Base-by-base conservation (phyloP, 2,888 invertebrate species). In the Nematopogon swammerdamellus region DNA sequence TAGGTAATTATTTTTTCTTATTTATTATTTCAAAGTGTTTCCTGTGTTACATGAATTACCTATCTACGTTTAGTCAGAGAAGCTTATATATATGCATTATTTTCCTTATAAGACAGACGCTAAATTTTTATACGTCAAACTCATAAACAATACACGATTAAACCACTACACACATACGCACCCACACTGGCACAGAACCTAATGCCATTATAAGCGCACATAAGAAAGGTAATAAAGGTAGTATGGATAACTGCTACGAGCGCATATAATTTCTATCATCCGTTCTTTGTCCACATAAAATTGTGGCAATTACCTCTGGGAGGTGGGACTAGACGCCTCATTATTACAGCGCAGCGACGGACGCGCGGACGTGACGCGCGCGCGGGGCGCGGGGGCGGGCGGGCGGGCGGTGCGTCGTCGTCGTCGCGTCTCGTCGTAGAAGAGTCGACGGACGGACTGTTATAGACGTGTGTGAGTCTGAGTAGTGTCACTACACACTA, bases 21-120 rank as follows among this genome's bases (percentile, higher is more conserved):
- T n/a, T n/a, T n/a, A n/a, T n/a, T n/a, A n/a, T n/a, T n/a, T n/a
- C n/a, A n/a, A n/a, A n/a, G n/a, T n/a, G n/a, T n/a, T n/a, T n/a
- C n/a, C n/a, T n/a, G n/a, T n/a, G n/a, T n/a, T n/a, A n/a, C n/a
- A n/a, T n/a, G n/a, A n/a, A n/a, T n/a, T n/a, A n/a, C n/a, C n/a
- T n/a, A n/a, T n/a, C n/a, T n/a, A n/a, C n/a, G n/a, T n/a, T n/a
- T n/a, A n/a, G n/a, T n/a, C n/a, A n/a, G n/a, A n/a, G n/a, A n/a
- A n/a, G n/a, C n/a, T n/a, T n/a, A n/a, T n/a, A n/a, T n/a, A n/a
- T n/a, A n/a, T n/a, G n/a, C n/a, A n/a, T n/a, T n/a, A n/a, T n/a
- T n/a, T n/a, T n/a, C n/a, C n/a, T n/a, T n/a, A 63, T 65, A 60
- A 60, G 25, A 36, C 36, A 36, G 4, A 36, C 8, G 3, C 11